These are phyloP conservation scores for Nasonia oneida DNA, from an alignment of 2,888 invertebrate genomes.

Conservation along the genomic window DNA sequence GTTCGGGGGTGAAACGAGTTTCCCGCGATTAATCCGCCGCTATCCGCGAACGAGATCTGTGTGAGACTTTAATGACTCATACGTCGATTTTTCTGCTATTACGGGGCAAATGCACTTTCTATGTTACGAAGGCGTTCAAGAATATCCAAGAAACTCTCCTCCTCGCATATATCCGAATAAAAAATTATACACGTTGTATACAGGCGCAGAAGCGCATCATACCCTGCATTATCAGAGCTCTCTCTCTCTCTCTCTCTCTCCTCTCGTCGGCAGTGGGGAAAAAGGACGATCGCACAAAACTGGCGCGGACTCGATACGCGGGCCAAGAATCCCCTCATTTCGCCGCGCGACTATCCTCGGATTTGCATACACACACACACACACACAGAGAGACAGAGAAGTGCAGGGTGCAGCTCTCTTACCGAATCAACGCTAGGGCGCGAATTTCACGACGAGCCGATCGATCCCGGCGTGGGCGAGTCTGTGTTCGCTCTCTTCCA, in stretches of 20 bases:
- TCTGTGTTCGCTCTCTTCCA: conserved; percentile 43
- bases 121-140: too few species aligned
- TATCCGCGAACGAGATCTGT: too few species aligned
- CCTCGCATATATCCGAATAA: background rate
- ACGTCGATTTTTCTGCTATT: too few species aligned
- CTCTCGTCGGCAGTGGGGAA: background rate
- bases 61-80: too few species aligned
- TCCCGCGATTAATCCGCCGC: too few species aligned
- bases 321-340: conserved; percentile 6
- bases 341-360: background rate
- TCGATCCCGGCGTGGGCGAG: conserved; percentile 63
- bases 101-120: too few species aligned
- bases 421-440: conserved; percentile 29
- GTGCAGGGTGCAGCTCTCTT: conserved; percentile 36
- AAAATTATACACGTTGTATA: background rate
- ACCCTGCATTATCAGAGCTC: background rate
- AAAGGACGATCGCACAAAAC: background rate
- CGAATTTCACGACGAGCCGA: conserved; percentile 55
- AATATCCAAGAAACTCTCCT: too few species aligned
- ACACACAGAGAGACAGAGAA: background rate
- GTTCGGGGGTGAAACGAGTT: background rate
- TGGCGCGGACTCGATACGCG: background rate
- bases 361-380: conserved; percentile 29
- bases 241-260: background rate
- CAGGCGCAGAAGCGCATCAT: background rate